Evolutionary conservation across 1,140 invertebrate species (phyloP).

Genomic region (Oscheius sp.): DNA sequence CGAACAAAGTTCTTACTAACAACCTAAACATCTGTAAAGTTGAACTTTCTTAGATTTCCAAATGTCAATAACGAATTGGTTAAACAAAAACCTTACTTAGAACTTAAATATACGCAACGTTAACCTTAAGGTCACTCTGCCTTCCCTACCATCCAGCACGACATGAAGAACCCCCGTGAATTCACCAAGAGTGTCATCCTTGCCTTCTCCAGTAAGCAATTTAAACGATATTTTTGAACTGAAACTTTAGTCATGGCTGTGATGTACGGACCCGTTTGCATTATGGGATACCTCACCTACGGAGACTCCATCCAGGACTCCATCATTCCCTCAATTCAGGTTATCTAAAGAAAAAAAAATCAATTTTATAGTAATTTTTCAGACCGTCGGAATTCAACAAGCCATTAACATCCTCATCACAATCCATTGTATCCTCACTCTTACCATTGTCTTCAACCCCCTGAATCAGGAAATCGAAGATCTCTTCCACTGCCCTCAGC

Average conservation of each 20-base stretch:
- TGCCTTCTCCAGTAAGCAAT: conserved; percentile 61
- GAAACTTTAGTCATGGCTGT: conserved; percentile 51
- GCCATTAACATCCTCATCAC: conserved; percentile 58
- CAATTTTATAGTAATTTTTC: not conserved
- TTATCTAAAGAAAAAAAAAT: conserved; percentile 42
- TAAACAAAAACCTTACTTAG: too few species aligned
- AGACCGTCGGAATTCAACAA: conserved; percentile 49
- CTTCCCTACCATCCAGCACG: conserved; percentile 65
- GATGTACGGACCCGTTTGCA: conserved; percentile 54
- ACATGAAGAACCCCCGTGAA: conserved; percentile 63
- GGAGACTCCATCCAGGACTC: conserved; percentile 56
- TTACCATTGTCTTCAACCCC: conserved; percentile 59
- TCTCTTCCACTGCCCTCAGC: conserved; percentile 53
- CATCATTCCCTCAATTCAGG: conserved; percentile 56
- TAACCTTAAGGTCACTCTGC: conserved; percentile 54
- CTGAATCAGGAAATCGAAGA: conserved; percentile 60
- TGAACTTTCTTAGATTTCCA: too few species aligned
- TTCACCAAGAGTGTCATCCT: conserved; percentile 62
- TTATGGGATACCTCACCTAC: conserved; percentile 55
- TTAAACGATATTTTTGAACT: not conserved
- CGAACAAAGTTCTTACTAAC: too few species aligned
- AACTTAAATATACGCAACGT: too few species aligned
- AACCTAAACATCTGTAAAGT: too few species aligned
- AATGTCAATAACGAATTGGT: too few species aligned
- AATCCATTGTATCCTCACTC: conserved; percentile 55